Percentiles rank a stretch among this genome's conserved stretches.
Evolutionary conservation across 2,113 vertebrate genomes (phyloP).

Genomic region (Leptosomus discolor): DNA sequence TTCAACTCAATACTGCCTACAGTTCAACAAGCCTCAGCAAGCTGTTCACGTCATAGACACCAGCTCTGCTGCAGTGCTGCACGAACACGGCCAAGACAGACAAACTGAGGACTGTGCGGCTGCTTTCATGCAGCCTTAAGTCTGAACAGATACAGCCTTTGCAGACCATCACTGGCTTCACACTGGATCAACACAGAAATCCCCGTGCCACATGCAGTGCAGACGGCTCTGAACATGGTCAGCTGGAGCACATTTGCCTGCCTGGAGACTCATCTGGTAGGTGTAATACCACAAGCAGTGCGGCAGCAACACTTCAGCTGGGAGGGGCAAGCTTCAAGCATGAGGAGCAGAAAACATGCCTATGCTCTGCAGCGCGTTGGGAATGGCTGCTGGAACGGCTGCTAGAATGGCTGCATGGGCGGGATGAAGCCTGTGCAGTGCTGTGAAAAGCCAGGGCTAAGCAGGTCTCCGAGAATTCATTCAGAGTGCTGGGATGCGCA

Average conservation of each 20-base stretch:
- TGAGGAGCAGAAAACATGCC: not conserved
- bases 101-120: not conserved
- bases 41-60: not conserved
- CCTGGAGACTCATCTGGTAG: not conserved
- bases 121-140: not conserved
- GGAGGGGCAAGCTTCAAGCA: not conserved
- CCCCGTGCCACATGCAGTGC: not conserved
- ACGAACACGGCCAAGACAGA: fast-evolving
- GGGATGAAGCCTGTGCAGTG: not conserved
- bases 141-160: not conserved
- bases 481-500: not conserved
- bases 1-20: not conserved
- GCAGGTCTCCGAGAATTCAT: not conserved
- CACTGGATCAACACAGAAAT: not conserved
- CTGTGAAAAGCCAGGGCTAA: not conserved
- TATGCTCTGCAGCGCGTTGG: not conserved
- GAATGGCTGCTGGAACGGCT: not conserved
- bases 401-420: not conserved
- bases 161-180: not conserved
- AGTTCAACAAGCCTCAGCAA: not conserved
- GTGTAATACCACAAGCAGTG: not conserved
- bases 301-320: not conserved
- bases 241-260: not conserved
- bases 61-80: not conserved
- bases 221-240: not conserved